phyloP scores from a whole-genome alignment of 1,140 invertebrate genomes.

The Paraescarpia echinospica region DNA sequence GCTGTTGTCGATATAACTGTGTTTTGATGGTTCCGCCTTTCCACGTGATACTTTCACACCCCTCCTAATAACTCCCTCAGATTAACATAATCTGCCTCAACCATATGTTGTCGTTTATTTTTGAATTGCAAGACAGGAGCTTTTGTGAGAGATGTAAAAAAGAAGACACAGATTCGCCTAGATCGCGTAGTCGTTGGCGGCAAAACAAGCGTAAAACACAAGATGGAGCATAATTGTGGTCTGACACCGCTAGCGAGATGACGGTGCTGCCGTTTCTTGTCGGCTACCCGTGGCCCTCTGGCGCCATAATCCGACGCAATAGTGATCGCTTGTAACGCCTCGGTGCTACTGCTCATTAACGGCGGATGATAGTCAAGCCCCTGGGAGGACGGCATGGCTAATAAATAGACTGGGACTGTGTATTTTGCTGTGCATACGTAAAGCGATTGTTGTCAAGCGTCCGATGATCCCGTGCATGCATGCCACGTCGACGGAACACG shows the following conservation, averaged over 20 bases:
- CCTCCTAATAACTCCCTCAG: too few relatives aligned
- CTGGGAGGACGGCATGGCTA: background rate
- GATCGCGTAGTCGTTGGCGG: background rate
- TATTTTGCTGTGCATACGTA: background rate
- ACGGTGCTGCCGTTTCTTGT: background rate
- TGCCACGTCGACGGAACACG: background rate
- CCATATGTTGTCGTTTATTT: too few relatives aligned
- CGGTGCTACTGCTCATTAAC: background rate
- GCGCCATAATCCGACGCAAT: background rate
- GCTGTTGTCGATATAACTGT: too few relatives aligned
- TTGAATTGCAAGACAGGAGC: too few relatives aligned
- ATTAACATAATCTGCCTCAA: too few relatives aligned
- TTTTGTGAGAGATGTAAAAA: too few relatives aligned
- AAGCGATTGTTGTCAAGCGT: background rate
- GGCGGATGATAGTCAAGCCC: background rate
- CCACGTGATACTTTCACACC: too few relatives aligned
- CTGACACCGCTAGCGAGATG: background rate
- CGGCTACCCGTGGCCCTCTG: background rate
- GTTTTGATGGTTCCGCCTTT: too few relatives aligned
- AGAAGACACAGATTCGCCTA: too few relatives aligned
- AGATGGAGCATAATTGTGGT: background rate
- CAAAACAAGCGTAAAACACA: background rate
- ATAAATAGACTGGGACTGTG: background rate
- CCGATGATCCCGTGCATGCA: background rate
- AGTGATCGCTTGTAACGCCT: background rate